phyloP scores from a whole-genome alignment of 2,797 vertebrate genomes.

The Gymnoscopelus microlampas region DNA sequence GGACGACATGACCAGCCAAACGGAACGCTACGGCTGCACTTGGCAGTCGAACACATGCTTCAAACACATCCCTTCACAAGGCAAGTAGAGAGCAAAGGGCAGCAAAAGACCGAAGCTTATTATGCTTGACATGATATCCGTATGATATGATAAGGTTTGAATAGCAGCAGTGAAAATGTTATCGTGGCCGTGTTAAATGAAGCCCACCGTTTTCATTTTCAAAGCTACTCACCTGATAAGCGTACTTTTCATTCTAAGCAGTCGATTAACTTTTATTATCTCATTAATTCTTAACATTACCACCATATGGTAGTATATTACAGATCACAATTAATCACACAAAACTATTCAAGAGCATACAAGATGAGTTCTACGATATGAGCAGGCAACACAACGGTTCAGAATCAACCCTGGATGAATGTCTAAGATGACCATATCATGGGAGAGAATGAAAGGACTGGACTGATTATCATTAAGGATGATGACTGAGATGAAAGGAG shows the following conservation, averaged over 20 bases:
- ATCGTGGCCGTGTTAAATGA: slow-evolving; percentile 30
- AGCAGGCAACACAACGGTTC: background rate
- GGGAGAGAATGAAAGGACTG: slow-evolving; percentile 29
- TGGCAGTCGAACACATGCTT: slow-evolving; percentile 35
- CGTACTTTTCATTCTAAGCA: slow-evolving; percentile 14
- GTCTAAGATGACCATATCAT: slow-evolving; percentile 23
- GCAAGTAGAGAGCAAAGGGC: slow-evolving; percentile 41
- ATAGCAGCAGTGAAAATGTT: background rate
- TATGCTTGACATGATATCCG: slow-evolving; percentile 15
- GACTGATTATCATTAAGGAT: slow-evolving; percentile 27
- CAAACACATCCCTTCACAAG: slow-evolving; percentile 38
- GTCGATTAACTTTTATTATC: slow-evolving; percentile 15
- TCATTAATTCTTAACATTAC: background rate
- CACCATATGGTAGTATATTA: background rate
- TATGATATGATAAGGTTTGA: slow-evolving; percentile 26
- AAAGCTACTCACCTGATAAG: slow-evolving; percentile 54
- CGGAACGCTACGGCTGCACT: slow-evolving; percentile 7
- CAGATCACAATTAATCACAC: slow-evolving; percentile 14
- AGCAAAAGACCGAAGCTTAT: slow-evolving; percentile 46
- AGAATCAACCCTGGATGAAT: slow-evolving; percentile 5
- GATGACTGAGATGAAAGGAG: slow-evolving; percentile 33
- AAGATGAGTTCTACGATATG: background rate
- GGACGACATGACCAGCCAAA: slow-evolving; percentile 4
- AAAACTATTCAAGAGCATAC: background rate
- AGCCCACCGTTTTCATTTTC: background rate